Conservation (phyloP, 2,888 invertebrate species). For the Xestia c-nigrum region DNA sequence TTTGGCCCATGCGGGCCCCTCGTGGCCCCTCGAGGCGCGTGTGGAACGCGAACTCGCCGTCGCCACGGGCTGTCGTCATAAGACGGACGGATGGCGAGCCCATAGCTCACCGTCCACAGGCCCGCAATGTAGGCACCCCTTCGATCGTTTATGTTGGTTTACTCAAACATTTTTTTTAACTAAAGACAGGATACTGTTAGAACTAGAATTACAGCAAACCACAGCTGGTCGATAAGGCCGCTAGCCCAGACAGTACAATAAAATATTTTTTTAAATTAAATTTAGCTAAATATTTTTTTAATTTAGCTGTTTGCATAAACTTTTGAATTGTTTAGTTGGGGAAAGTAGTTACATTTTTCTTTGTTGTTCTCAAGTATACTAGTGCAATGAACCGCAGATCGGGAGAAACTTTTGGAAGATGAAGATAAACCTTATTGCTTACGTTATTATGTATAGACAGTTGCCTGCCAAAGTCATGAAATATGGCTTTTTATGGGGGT, state of each 20-base stretch:
- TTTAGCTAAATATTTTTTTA: too few relatives aligned
- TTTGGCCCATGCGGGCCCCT: too few relatives aligned
- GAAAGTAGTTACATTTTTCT: background rate
- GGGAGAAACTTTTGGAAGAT: background rate
- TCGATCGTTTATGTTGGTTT: background rate
- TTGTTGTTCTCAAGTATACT: background rate
- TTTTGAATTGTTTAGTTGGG: slow-evolving; percentile 14
- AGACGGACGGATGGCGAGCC: too few relatives aligned
- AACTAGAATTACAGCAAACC: slow-evolving; percentile 11
- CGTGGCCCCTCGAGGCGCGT: too few relatives aligned
- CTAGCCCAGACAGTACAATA: background rate
- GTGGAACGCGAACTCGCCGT: too few relatives aligned
- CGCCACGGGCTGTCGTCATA: too few relatives aligned
- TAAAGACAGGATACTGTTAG: background rate
- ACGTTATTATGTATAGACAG: background rate
- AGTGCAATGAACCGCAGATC: background rate
- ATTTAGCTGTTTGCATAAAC: too few relatives aligned
- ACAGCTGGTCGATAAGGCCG: slow-evolving; percentile 17
- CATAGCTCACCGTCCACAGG: too few relatives aligned
- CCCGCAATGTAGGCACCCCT: background rate
- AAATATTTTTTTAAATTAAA: too few relatives aligned
- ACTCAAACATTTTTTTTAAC: background rate
- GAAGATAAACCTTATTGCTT: background rate
- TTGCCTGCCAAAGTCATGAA: background rate
- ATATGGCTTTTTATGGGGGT: background rate